Evolutionary conservation across 2,888 invertebrate genomes (phyloP).

Genomic region (Luffia ferchaultella): DNA sequence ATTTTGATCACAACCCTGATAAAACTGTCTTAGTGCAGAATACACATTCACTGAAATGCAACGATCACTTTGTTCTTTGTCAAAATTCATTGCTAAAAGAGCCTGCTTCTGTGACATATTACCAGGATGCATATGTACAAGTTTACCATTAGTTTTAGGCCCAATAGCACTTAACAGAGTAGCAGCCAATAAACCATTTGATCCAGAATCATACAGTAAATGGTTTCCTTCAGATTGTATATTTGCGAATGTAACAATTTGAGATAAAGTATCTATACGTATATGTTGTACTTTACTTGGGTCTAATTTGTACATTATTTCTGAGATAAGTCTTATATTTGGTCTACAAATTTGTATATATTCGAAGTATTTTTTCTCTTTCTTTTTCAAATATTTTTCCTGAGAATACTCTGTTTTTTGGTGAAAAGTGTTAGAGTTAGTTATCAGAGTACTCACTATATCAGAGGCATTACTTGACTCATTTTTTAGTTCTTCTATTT

Average conservation of each 20-base stretch:
- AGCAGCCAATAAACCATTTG: slow-evolving; percentile 84
- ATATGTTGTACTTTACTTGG: slow-evolving; percentile 78
- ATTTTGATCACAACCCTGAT: slow-evolving; percentile 64
- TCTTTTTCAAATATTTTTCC: slow-evolving; percentile 94
- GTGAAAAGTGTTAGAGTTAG: slow-evolving; percentile 90
- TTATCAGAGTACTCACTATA: slow-evolving; percentile 87
- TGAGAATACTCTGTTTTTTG: slow-evolving; percentile 92
- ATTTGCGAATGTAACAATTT: slow-evolving; percentile 84
- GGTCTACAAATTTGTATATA: slow-evolving; percentile 83
- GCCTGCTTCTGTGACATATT: slow-evolving; percentile 83
- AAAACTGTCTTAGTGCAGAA: slow-evolving; percentile 73
- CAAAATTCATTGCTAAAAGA: slow-evolving; percentile 81
- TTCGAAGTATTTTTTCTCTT: slow-evolving; percentile 92
- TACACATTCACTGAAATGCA: slow-evolving; percentile 81
- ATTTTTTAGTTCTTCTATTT: slow-evolving; percentile 81
- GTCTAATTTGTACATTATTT: slow-evolving; percentile 85
- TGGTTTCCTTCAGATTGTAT: slow-evolving; percentile 80
- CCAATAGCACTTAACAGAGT: slow-evolving; percentile 83
- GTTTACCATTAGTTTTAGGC: slow-evolving; percentile 65
- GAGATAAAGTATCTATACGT: slow-evolving; percentile 88
- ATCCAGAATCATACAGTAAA: slow-evolving; percentile 88
- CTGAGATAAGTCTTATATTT: slow-evolving; percentile 80
- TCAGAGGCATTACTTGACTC: slow-evolving; percentile 80
- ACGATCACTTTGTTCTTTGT: slow-evolving; percentile 72
- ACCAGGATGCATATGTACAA: slow-evolving; percentile 83